Evolutionary conservation across 2,888 invertebrate species (phyloP), one percentile per base, ranked within the genome.

Genomic region (Gari tellinella): DNA sequence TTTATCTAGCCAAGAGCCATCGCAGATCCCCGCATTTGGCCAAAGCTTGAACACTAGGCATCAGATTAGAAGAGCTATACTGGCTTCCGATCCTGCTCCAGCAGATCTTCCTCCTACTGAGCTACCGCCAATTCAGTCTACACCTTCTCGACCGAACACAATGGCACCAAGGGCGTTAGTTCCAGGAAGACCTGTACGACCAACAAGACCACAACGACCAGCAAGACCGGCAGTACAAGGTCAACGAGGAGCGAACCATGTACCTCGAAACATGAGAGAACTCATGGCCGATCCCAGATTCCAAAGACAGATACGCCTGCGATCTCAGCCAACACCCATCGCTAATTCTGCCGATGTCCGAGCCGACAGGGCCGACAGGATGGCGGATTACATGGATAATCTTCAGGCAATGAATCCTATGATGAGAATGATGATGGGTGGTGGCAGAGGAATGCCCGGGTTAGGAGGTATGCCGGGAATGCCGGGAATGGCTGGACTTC

Each of bases 341-440:
- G 17, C 40, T 1, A 19, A 19, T 12, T 31, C 43, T 14, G 57
- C 57, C 2, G 57, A 57, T 17, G 15, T 26, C 10, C 45, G 46
- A 1, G 45, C 57, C 1, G 57, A 57, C 37, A 15, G 46, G 3
- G 57, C 57, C 12, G 57, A 57, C 31, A 25, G 43, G 45, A 57
- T 57, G 57, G 57, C 57, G 1, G 57, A 57, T 17, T 26, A 26
- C 26, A 57, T 45, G 46, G 57, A 57, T 17, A 57, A 57, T 12
- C 17, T 57, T 15, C 57, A 57, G 19, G 5, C 57, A n/a, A 45
- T 57, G 45, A 57, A 12, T 15, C 57, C 57, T 1, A 3, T 57
- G n/a, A 43, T 45, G 31, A 43, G 57, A 31, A 31, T 31, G 31
- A 43, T 57, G 45, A 14, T 31, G 31, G 14, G 10, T 5, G 31